phyloP scores from a whole-genome alignment of 2,113 vertebrate genomes.

The Notothenia coriiceps region DNA sequence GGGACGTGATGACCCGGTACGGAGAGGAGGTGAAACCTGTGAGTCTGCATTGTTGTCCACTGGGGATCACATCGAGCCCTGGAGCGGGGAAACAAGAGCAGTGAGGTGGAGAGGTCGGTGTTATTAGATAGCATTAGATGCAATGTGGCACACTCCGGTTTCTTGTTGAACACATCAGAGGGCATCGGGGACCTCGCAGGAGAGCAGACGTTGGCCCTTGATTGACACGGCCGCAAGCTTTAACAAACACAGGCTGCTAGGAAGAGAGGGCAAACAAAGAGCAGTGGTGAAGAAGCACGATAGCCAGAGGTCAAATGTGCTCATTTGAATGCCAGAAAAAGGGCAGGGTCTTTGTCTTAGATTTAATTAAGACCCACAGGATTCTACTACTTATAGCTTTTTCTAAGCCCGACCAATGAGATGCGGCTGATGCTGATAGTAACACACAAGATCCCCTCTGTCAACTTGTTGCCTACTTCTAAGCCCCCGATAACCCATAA shows the following conservation, averaged over 20 bases:
- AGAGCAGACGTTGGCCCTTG: conserved; percentile 38
- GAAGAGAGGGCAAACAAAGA: conserved; percentile 23
- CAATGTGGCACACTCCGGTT: conserved; percentile 33
- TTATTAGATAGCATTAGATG: conserved; percentile 65
- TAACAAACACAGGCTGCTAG: conserved; percentile 41
- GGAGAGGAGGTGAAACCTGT: not conserved
- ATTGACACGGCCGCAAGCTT: conserved; percentile 61
- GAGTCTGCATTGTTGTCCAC: conserved; percentile 7
- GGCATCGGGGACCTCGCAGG: conserved; percentile 33
- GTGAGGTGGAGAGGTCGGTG: conserved; percentile 52
- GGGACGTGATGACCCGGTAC: conserved; percentile 51
- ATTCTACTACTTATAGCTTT: conserved; percentile 33
- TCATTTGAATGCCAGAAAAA: conserved; percentile 42
- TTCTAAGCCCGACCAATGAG: conserved; percentile 11
- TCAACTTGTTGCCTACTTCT: conserved; percentile 22
- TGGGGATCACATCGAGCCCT: conserved; percentile 23
- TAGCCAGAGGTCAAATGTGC: conserved; percentile 46
- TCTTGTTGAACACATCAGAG: conserved; percentile 63
- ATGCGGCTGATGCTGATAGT: conserved; percentile 17
- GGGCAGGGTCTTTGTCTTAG: conserved; percentile 29
- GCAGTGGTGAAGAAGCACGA: conserved; percentile 7
- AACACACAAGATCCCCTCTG: conserved; percentile 3
- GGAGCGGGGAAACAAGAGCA: conserved; percentile 1
- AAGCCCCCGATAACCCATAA: conserved; percentile 20
- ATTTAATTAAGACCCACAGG: conserved; percentile 53